Evolutionary conservation across 2,113 vertebrate genomes (phyloP).

Genomic region (Gymnogyps californianus): DNA sequence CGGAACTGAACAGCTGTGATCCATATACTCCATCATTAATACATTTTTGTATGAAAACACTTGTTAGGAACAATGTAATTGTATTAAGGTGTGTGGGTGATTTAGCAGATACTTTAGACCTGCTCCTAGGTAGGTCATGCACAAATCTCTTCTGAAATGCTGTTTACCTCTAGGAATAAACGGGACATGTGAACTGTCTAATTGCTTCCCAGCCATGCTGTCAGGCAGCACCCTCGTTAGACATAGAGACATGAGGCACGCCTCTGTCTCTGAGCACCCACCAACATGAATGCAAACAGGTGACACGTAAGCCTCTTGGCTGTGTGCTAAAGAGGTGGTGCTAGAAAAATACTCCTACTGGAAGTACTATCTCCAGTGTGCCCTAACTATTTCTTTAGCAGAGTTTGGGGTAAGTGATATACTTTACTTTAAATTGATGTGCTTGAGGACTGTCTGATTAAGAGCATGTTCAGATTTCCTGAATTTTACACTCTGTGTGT

Average conservation of each 20-base stretch:
- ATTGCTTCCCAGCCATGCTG: background rate
- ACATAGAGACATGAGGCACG: slow-evolving; percentile 16
- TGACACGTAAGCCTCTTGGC: slow-evolving; percentile 44
- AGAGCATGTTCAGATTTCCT: background rate
- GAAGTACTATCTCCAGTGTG: background rate
- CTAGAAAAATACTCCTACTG: slow-evolving; percentile 35
- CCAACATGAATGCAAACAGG: slow-evolving; percentile 51
- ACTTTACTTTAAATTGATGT: background rate
- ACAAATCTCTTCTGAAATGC: slow-evolving; percentile 2
- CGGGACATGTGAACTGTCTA: background rate
- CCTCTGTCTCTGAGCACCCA: slow-evolving; percentile 55
- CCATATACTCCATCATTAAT: background rate
- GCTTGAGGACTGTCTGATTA: background rate
- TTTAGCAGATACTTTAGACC: background rate
- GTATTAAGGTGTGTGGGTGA: background rate
- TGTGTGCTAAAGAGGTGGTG: slow-evolving; percentile 55
- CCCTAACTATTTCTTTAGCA: slow-evolving; percentile 32
- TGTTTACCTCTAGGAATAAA: background rate
- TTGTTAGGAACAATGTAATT: background rate
- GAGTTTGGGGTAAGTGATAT: slow-evolving; percentile 44
- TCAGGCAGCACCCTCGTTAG: background rate
- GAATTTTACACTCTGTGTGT: background rate
- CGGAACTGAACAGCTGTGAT: background rate
- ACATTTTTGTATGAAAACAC: background rate
- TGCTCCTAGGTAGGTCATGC: background rate